Evolutionary conservation across 1,140 invertebrate genomes (phyloP), one percentile per base, ranked within the genome.

Genomic region (Drosophila tsacasi): DNA sequence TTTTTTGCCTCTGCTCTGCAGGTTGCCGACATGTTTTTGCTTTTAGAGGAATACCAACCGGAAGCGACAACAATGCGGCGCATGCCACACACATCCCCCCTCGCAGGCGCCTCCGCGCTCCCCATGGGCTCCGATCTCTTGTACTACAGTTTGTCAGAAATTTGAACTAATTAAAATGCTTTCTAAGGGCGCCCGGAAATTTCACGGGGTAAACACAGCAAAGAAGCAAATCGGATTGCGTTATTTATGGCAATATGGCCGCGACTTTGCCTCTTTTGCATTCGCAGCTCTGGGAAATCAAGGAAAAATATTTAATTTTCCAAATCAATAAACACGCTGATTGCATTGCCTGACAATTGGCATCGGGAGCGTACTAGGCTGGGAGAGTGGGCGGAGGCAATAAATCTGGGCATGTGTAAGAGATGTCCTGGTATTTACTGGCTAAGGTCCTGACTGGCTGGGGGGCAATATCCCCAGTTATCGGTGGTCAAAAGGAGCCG

Each of bases 301-400:
- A 81, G 81, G 79, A 81, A 85, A 89, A 91, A 90, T 90, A 91
- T 90, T 90, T 90, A 90, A 90, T 90, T 90, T 90, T 90, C 85
- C 85, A 90, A 90, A 79, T 91, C 85, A 90, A 90, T 90, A 90
- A 80, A 72, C 86, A 90, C 82, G 85, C 86, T 90, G 85, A 90
- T 90, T 90, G 85, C 86, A 90, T 82, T 90, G 69, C 69, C 67
- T 69, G 75, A 79, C 78, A 90, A 90, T 90, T 90, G 85, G 81
- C 85, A 81, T 73, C 67, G 54, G 32, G 9, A 37, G 49, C 39
- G 17, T 8, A 32, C 54, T n/a, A n/a, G n/a, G n/a, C n/a, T n/a
- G n/a, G n/a, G 23, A 13, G 21, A 21, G 27, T 37, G 40, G 39
- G 52, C 6, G 74, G 35, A 57, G 75, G 81, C 79, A 82, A 90